phyloP scores from a whole-genome alignment of 2,797 vertebrate genomes.

The Gallinago solitaria region DNA sequence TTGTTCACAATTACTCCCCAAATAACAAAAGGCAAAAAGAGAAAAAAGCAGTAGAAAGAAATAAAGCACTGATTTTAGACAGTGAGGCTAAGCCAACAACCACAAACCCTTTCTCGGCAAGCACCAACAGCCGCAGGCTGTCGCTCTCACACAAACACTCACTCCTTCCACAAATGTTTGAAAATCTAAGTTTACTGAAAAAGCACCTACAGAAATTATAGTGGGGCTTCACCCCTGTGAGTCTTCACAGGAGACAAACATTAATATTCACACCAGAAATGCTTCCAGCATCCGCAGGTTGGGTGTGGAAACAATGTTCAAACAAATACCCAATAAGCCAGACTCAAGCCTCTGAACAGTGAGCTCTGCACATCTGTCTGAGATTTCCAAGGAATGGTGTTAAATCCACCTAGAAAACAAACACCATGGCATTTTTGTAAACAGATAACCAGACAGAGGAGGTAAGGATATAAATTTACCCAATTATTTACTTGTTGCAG shows the following conservation, averaged over 20 bases:
- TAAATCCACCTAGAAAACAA: slow-evolving; percentile 14
- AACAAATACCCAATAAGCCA: not conserved
- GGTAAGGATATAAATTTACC: not conserved
- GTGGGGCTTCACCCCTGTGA: not conserved
- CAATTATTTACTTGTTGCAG: not conserved
- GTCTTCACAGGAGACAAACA: not conserved
- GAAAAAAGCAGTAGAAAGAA: not conserved
- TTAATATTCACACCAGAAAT: not conserved
- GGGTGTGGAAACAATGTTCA: not conserved
- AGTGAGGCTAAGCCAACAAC: not conserved
- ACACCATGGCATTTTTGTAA: not conserved
- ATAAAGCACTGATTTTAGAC: not conserved
- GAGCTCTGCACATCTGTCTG: not conserved
- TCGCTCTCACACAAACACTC: fast-evolving
- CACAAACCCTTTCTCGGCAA: not conserved
- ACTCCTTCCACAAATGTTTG: not conserved
- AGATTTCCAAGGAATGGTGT: not conserved
- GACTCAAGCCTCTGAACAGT: not conserved
- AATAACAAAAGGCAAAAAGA: not conserved
- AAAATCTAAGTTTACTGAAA: not conserved
- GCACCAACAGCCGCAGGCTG: not conserved
- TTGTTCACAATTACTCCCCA: not conserved
- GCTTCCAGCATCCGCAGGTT: not conserved
- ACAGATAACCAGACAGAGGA: not conserved
- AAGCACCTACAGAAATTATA: not conserved